Percentiles rank a stretch among this genome's conserved stretches.
Evolutionary conservation across 2,797 vertebrate species (phyloP).

Genomic region (Fringilla coelebs): DNA sequence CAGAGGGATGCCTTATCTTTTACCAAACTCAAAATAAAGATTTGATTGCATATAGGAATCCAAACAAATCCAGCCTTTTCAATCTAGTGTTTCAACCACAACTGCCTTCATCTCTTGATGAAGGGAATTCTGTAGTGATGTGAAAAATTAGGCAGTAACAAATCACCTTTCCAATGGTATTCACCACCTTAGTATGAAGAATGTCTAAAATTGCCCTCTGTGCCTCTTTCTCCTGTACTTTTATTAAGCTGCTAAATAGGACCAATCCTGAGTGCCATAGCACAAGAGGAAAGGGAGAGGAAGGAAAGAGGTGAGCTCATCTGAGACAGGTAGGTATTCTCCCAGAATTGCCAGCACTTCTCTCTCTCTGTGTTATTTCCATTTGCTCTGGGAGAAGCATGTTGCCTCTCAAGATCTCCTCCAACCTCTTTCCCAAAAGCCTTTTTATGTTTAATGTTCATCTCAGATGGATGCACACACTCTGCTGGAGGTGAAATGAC

Average conservation of each 20-base stretch:
- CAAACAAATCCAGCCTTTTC: not conserved
- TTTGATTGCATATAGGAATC: not conserved
- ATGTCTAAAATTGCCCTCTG: not conserved
- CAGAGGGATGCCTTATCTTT: not conserved
- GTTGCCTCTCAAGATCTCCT: not conserved
- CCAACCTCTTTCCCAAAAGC: not conserved
- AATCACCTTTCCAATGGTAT: not conserved
- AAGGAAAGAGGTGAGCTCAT: not conserved
- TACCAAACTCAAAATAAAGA: not conserved
- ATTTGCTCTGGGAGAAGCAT: not conserved
- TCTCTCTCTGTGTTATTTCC: not conserved
- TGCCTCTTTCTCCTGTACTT: not conserved
- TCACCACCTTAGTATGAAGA: not conserved
- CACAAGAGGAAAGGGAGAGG: not conserved
- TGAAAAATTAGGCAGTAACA: not conserved
- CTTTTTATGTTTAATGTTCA: not conserved
- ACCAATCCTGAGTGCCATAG: not conserved
- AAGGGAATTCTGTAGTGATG: not conserved
- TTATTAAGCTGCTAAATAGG: not conserved
- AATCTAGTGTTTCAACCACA: not conserved
- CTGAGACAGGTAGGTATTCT: not conserved
- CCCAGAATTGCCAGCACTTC: not conserved
- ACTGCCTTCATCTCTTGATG: not conserved
- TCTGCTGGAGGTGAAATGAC: conserved; percentile 46
- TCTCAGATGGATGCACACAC: not conserved